Base-by-base conservation (phyloP, 2,888 invertebrate species). In the Lydus trimaculatus region DNA sequence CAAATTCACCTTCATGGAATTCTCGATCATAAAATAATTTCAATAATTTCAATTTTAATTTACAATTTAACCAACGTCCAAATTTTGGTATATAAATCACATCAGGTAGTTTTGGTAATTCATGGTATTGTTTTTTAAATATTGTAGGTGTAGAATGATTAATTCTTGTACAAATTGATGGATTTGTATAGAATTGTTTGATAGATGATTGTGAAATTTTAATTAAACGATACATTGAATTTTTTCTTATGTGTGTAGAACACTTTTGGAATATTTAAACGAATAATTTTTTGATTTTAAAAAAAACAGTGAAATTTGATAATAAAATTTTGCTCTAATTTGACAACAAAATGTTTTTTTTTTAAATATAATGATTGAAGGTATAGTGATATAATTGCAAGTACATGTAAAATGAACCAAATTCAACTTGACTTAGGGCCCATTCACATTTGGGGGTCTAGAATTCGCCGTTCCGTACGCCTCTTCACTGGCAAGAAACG, bases 1-100 rank as follows among this genome's bases (percentile, higher is more conserved):
- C 85, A 67, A 85, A 85, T 7, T 83, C 84, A 0, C 85, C 85
- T 77, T 85, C 85, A n/a, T 82, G 79, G 70, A 85, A 85, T 5
- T 85, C 83, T 0, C 84, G 82, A 72, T 85, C 85, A 84, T 84
- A 85, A 9, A 77, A 76, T 65, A 77, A 81, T 69, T 82, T 79
- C 58, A 85, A 72, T 66, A 81, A 78, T 72, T 83, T 84, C 59
- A 85, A 80, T 64, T 81, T 81, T 8, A 84, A 72, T 73, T 85
- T 85, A 36, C 82, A 82, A 70, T 80, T 83, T 31, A 85, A 61
- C 85, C 85, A 85, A 73, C 84, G 78, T 17, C 83, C 72, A 9
- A 85, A 64, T 66, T 83, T 83, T 0, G 85, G 85, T 33, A 85
- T 79, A 73, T 85, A 85, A 33, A 85, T 81, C 48, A 85, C 72